Percentiles rank a stretch among this genome's conserved stretches.
Evolutionary conservation across 2,113 vertebrate genomes (phyloP).

Genomic region (Lagenorhynchus albirostris): DNA sequence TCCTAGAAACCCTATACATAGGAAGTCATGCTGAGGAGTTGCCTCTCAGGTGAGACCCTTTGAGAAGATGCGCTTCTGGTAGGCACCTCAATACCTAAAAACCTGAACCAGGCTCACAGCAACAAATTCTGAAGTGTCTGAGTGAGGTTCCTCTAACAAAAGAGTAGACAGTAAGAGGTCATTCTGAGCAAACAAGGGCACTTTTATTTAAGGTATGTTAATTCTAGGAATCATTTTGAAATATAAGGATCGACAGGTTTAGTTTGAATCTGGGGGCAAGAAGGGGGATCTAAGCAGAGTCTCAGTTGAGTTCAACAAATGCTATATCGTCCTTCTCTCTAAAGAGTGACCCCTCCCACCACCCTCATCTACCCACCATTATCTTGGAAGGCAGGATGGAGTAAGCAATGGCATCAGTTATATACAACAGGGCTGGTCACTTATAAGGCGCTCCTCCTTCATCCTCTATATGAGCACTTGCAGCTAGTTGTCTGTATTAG

Average conservation of each 20-base stretch:
- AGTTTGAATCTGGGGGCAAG: background rate
- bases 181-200: background rate
- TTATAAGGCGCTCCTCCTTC: background rate
- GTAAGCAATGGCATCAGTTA: fast-evolving
- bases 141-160: background rate
- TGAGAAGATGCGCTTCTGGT: background rate
- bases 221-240: background rate
- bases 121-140: background rate
- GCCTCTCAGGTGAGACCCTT: background rate
- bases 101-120: background rate
- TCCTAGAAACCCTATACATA: background rate
- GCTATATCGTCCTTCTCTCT: background rate
- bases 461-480: background rate
- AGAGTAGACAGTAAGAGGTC: too few species aligned
- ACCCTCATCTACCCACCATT: fast-evolving
- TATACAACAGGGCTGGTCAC: background rate
- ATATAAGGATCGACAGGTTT: background rate
- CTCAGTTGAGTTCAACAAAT: background rate
- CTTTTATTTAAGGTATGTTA: background rate
- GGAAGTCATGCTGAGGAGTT: background rate
- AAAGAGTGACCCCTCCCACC: background rate
- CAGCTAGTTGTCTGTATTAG: background rate
- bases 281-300: background rate
- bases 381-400: background rate
- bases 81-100: background rate